phyloP scores from a whole-genome alignment of 2,888 invertebrate species.

The Globia sparganii region DNA sequence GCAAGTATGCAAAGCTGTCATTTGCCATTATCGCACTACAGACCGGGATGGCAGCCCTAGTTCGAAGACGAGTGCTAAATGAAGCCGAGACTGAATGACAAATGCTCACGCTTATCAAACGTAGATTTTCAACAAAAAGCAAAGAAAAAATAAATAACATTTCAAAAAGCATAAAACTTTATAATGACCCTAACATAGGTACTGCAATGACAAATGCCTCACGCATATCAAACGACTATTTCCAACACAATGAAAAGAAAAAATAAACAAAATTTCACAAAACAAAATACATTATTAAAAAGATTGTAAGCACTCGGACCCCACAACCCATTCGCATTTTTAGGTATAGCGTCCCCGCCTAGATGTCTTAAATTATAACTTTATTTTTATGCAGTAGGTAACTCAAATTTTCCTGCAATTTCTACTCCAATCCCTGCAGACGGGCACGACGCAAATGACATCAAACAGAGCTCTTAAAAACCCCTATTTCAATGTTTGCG shows the following conservation, averaged over 20 bases:
- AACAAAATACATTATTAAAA: neutral
- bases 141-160: neutral
- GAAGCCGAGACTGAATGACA: neutral
- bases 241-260: neutral
- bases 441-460: neutral
- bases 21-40: too few species aligned
- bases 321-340: neutral
- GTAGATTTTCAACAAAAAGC: neutral
- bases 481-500: neutral
- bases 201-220: neutral
- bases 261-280: neutral
- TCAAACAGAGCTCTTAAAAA: slow-evolving; percentile 4
- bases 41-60: neutral
- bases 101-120: neutral
- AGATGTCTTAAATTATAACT: neutral
- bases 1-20: neutral
- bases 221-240: neutral
- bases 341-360: neutral
- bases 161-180: neutral
- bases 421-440: neutral
- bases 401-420: neutral
- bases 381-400: neutral
- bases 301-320: neutral
- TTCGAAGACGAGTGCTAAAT: neutral
- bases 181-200: neutral